A percentile compares a stretch with the other conserved stretches of the same genome.
phyloP scores from a whole-genome alignment of 1,140 invertebrate species.

The Sitophilus oryzae region DNA sequence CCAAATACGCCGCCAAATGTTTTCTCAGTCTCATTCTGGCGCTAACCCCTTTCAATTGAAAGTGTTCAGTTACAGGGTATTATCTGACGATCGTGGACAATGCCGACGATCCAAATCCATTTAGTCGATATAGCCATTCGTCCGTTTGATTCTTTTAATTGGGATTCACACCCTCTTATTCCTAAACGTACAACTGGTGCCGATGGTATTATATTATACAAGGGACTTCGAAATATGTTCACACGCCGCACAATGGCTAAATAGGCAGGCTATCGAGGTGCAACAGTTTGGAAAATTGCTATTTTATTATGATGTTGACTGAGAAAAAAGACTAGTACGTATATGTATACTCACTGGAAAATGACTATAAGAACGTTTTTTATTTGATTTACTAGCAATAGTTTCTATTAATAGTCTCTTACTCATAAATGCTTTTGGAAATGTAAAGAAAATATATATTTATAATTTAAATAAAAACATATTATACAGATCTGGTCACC shows the following conservation, averaged over 20 bases:
- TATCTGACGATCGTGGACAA: too few species aligned
- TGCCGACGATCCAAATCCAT: not conserved
- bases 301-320: not conserved
- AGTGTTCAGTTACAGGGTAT: too few species aligned
- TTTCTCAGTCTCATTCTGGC: too few species aligned
- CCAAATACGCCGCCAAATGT: too few species aligned
- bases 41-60: too few species aligned
- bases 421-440: too few species aligned
- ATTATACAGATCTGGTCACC: too few species aligned
- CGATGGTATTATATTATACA: not conserved
- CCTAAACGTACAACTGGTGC: not conserved
- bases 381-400: too few species aligned
- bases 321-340: not conserved
- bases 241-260: not conserved
- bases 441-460: not conserved
- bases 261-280: too few species aligned
- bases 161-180: constrained; percentile 11
- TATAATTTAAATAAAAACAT: not conserved
- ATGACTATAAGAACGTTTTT: too few species aligned
- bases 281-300: not conserved
- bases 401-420: too few species aligned
- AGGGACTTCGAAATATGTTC: constrained; percentile 9
- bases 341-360: not conserved
- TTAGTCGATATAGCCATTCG: constrained; percentile 3
- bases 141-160: constrained; percentile 9